A percentile compares a stretch with the other conserved stretches of the same genome.
Conservation (phyloP, 2,888 invertebrate genomes). For the Phyllotreta cruciferae region DNA sequence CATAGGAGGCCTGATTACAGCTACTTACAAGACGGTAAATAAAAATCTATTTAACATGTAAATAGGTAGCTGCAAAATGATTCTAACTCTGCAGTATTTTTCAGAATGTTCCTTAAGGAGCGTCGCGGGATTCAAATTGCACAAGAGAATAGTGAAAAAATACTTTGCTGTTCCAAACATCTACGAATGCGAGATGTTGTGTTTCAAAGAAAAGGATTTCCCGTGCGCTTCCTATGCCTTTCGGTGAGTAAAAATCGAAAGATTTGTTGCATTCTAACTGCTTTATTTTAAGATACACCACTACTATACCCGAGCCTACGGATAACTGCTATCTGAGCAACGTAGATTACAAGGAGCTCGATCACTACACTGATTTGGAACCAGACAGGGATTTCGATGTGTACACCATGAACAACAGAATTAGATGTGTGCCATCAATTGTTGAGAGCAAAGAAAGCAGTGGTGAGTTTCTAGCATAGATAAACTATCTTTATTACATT, state of each 20-base stretch:
- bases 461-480: no score
- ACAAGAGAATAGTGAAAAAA: constrained; percentile 71
- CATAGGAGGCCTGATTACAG: constrained; percentile 48
- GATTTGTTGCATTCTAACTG: neutral
- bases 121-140: constrained; percentile 77
- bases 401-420: constrained; percentile 73
- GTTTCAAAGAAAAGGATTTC: constrained; percentile 74
- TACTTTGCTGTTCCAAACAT: constrained; percentile 71
- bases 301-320: constrained; percentile 62
- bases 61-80: no score
- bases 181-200: constrained; percentile 79
- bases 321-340: constrained; percentile 83
- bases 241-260: constrained; percentile 61
- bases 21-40: constrained; percentile 54
- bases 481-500: no score
- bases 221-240: constrained; percentile 80
- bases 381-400: constrained; percentile 80
- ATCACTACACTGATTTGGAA: constrained; percentile 76
- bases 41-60: no score
- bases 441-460: constrained; percentile 58
- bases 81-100: constrained; percentile 37
- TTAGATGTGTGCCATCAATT: constrained; percentile 60
- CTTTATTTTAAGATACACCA: constrained; percentile 35
- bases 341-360: constrained; percentile 71
- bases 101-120: constrained; percentile 78